Evolutionary conservation across 2,797 vertebrate genomes (phyloP).

Genomic region (Urocyon cinereoargenteus): DNA sequence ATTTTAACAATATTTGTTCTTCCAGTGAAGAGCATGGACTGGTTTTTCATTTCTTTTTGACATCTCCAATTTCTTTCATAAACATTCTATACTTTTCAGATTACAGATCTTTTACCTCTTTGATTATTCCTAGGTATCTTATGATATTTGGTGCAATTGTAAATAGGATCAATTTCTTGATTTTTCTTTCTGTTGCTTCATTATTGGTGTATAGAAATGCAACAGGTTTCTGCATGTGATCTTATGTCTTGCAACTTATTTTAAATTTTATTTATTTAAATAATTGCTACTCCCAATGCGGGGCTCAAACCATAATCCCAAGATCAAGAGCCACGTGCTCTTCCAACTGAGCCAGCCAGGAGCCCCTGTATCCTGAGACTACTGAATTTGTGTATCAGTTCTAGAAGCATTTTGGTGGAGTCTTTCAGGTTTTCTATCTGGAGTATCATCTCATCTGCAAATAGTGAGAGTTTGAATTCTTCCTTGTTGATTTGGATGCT

Average conservation of each 20-base stretch:
- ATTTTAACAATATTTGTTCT: neutral
- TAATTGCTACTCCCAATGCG: neutral
- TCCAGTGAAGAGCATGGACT: neutral
- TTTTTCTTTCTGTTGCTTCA: neutral
- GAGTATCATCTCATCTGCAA: neutral
- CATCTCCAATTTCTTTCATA: neutral
- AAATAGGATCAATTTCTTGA: neutral
- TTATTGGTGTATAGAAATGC: neutral
- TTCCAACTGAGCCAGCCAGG: neutral
- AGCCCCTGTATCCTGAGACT: neutral
- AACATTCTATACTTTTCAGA: neutral
- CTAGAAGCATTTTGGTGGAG: neutral
- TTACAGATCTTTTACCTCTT: neutral
- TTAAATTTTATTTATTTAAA: neutral
- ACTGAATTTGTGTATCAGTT: neutral
- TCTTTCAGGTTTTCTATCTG: neutral
- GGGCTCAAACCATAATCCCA: neutral
- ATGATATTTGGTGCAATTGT: neutral
- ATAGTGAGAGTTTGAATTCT: neutral
- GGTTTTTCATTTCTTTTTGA: neutral
- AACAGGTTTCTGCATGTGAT: neutral
- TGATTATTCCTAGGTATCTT: neutral
- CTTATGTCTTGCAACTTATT: neutral
- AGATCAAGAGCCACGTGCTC: no score
- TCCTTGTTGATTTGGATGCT: neutral